These are phyloP conservation scores for Heliconius cydno DNA, from an alignment of 2,888 invertebrate genomes.

Conservation along the genomic window DNA sequence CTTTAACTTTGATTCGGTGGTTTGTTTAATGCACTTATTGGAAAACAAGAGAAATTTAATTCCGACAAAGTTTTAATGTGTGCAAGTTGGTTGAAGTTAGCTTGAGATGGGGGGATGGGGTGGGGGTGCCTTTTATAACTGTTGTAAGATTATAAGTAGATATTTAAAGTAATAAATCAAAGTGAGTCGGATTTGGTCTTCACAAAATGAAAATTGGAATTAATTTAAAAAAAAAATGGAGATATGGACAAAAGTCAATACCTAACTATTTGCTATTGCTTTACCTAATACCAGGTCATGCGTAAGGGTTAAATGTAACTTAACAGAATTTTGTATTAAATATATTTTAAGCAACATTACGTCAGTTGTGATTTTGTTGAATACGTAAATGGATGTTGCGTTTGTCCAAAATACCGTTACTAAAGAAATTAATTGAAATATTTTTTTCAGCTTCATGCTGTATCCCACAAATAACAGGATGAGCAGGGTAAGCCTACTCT, in stretches of 20 bases:
- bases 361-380: neutral
- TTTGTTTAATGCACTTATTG: conserved; percentile 50
- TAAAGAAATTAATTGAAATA: no score
- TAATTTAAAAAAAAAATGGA: no score
- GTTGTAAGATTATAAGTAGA: neutral
- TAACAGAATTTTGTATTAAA: neutral
- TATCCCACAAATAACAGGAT: neutral
- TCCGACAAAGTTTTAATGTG: conserved; percentile 39
- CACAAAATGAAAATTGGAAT: no score
- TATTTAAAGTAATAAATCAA: neutral
- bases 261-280: no score
- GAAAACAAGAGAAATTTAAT: conserved; percentile 50
- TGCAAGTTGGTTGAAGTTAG: conserved; percentile 26
- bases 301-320: neutral
- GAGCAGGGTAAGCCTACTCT: neutral
- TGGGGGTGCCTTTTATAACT: neutral
- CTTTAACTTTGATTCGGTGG: conserved; percentile 53
- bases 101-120: neutral
- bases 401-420: neutral
- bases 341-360: neutral
- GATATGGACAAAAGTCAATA: no score
- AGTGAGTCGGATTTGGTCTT: neutral
- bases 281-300: neutral
- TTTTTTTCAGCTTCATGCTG: neutral
- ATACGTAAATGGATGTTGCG: neutral